Evolutionary conservation across 2,113 vertebrate species (phyloP), one percentile per base, ranked within the genome.

Genomic region (rat (Rattus norvegicus)): DNA sequence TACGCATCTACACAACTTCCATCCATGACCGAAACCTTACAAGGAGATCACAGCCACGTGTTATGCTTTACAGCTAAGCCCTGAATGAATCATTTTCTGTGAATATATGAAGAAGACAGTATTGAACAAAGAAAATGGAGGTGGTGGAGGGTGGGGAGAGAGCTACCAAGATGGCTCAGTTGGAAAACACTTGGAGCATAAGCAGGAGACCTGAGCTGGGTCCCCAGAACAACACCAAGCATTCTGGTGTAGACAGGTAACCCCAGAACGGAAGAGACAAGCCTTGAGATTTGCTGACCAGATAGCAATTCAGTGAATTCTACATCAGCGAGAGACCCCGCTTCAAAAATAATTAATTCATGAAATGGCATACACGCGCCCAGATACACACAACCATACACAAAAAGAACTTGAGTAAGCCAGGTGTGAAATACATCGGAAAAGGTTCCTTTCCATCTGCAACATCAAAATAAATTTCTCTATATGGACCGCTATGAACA

Each of bases 401-500:
- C 22, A 49, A 19, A 39, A 47, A 54, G 17, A 76, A 90, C 13
- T 70, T 24, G 70, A 69, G 22, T 11, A 75, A 14, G 5, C n/a
- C 54, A 87, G 36, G 61, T 36, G 52, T 6, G 6, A 17, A 70
- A 70, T 56, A 3, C 22, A 52, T 65, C 54, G 65, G 43, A 26
- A 83, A 47, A n/a, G 75, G 13, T 24, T 79, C 33, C 67, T 90
- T 93, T 52, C 52, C 79, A 93, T 17, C 61, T 11, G 49, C 52
- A 26, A 33, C 36, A 76, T 65, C 36, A 86, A 93, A 95, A 91
- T 84, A 49, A 30, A 77, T 75, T 85, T 88, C 80, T 92, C 73
- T 56, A 86, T 6, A 88, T 33, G 80, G 49, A 47, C 24, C 7
- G 16, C 39, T 61, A 83, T 24, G 84, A 88, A 39, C 4, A 94